Evolutionary conservation across 2,797 vertebrate genomes (phyloP), one percentile per base, ranked within the genome.

Genomic region (Melanitta fusca): DNA sequence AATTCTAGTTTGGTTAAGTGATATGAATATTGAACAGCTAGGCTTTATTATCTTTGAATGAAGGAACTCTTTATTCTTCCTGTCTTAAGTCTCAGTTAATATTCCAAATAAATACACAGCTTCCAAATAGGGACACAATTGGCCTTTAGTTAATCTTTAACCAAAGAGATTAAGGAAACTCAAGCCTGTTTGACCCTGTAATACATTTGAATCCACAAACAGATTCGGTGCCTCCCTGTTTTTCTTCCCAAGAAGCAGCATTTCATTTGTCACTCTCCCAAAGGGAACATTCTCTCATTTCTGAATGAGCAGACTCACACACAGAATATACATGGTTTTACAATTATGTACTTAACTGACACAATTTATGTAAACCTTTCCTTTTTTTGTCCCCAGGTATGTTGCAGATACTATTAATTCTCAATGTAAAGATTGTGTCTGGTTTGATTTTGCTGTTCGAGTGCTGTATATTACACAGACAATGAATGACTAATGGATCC

Each of bases 11-110:
- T 93, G 85, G 32, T 82, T 91, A 89, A 95, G 38, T 43, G 64
- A 82, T 82, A 85, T 85, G 78, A 95, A 89, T 93, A 95, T 91
- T 86, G 72, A 95, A 72, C 47, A 95, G 61, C 41, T 96, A 87
- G 68, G 49, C 57, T 89, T 94, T 89, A 66, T 95, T 80, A 54
- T 54, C 53, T 93, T 80, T 91, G 66, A 89, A 81, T 71, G 61
- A 94, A 90, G 77, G 25, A 34, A 57, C 10, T 79, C 51, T 91
- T 74, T 89, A 81, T 92, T 88, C 62, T 89, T 92, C 61, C 43
- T 57, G 13, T 86, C 51, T 88, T 92, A 82, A 91, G 27, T 73
- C 36, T 92, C 77, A 64, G 60, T 79, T 95, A 94, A 95, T 75
- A 91, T 83, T 92, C 66, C 66, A 87, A 89, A 95, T 91, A 94